Base-by-base conservation (phyloP, 2,797 vertebrate species). In the Oreonectes daqikongensis region DNA sequence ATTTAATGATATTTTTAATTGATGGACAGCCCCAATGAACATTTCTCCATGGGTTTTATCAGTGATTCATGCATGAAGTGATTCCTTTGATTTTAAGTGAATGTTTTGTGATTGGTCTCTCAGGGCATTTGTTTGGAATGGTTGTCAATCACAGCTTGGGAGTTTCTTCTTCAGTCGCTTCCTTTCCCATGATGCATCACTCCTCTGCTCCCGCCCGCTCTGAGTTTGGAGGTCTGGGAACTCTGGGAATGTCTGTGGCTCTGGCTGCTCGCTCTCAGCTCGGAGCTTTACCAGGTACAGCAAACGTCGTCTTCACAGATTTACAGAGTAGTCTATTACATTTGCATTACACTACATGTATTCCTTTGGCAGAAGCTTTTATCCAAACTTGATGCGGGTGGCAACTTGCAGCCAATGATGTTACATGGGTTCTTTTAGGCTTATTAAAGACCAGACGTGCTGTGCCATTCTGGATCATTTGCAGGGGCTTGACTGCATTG, bases 211-310 rank as follows among this genome's bases (percentile, higher is more conserved):
- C 94, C 85, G 91, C 93, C 77, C 91, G 89, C 86, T 92, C 93
- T 71, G 94, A 95, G 85, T 96, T 96, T 79, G 94, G 94, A 90
- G 94, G 95, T 81, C 90, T 95, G 69, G 95, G 94, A 80, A 92
- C 92, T 83, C 90, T 95, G 88, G 93, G 93, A 87, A 88, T 95
- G 88, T 93, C 94, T 77, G 89, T 93, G 78, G 88, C 92, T 81
- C 88, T 95, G 88, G 90, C 91, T 74, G 88, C 92, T 87, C 92
- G 91, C 78, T 88, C 94, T 68, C 94, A 95, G 71, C 91, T 95
- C 86, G 91, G 93, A 81, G 77, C 89, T 82, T 93, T 94, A 90
- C 92, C 94, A 93, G 95, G 95, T 96, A 90, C n/a, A n/a, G n/a
- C n/a, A n/a, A n/a, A n/a, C n/a, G n/a, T n/a, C n/a, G n/a, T n/a